Evolutionary conservation across 1,140 invertebrate species (phyloP).

Genomic region (Harpegnathos saltator): DNA sequence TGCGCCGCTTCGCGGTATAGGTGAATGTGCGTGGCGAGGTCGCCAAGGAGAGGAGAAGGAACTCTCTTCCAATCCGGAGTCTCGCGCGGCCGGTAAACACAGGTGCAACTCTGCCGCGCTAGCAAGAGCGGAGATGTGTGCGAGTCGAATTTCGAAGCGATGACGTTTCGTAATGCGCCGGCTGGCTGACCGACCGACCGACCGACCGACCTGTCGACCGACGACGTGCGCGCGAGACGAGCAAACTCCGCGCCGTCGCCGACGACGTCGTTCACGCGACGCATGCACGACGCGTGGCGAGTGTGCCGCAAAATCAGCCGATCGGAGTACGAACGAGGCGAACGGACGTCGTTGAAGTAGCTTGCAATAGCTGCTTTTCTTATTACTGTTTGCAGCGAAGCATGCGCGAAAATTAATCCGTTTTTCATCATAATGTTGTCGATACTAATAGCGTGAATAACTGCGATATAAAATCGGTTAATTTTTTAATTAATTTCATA

Average conservation of each 20-base stretch:
- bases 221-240: not conserved
- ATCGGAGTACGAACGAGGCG: not conserved
- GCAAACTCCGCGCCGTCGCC: too few species aligned
- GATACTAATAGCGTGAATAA: too few species aligned
- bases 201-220: slow-evolving; percentile 9
- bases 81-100: slow-evolving; percentile 67
- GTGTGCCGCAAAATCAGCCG: slow-evolving; percentile 20
- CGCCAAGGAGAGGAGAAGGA: slow-evolving; percentile 64
- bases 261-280: not conserved
- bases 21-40: slow-evolving; percentile 73
- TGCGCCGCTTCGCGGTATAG: slow-evolving; percentile 66
- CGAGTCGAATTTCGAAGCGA: slow-evolving; percentile 66
- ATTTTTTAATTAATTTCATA: too few species aligned
- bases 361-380: too few species aligned
- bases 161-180: slow-evolving; percentile 68
- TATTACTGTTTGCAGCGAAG: too few species aligned
- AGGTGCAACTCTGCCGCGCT: slow-evolving; percentile 66
- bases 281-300: too few species aligned
- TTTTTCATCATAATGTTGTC: too few species aligned
- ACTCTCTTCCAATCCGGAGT: slow-evolving; percentile 71
- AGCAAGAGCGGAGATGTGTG: slow-evolving; percentile 60
- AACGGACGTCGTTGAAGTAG: too few species aligned
- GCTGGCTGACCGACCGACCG: slow-evolving; percentile 2
- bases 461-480: too few species aligned
- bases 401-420: too few species aligned